phyloP scores from a whole-genome alignment of 2,888 invertebrate genomes.

The Brachypalpus laphriformis region DNA sequence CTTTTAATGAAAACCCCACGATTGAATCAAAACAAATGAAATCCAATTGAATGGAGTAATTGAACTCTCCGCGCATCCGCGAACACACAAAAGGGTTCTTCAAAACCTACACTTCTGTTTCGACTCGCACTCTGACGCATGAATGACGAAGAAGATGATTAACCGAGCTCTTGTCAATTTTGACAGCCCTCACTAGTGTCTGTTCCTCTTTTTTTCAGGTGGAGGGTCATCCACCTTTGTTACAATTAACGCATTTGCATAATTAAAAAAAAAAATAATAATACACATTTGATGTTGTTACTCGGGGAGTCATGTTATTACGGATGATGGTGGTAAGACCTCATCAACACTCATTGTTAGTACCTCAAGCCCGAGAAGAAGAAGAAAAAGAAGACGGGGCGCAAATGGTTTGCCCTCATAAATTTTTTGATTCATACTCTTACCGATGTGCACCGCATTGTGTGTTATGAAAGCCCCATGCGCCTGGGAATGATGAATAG shows the following conservation, averaged over 20 bases:
- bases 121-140: not conserved
- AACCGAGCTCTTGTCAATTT: constrained; percentile 39
- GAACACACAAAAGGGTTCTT: constrained; percentile 12
- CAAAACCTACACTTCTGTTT: not conserved
- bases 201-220: not conserved
- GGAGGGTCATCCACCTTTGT: constrained; percentile 53
- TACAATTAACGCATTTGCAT: constrained; percentile 62
- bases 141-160: constrained; percentile 6
- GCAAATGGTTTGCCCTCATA: constrained; percentile 43
- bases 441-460: constrained; percentile 17
- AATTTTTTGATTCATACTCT: constrained; percentile 55
- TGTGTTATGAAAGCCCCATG: constrained; percentile 25
- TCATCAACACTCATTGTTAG: constrained; percentile 33
- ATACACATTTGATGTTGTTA: constrained; percentile 12
- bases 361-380: not conserved
- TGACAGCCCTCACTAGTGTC: constrained; percentile 16
- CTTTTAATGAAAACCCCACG: constrained; percentile 22
- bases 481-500: constrained; percentile 49
- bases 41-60: constrained; percentile 39
- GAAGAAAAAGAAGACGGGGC: not conserved
- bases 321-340: not conserved
- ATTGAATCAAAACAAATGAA: constrained; percentile 33
- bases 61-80: constrained; percentile 23
- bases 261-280: constrained; percentile 17
- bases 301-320: constrained; percentile 17